phyloP scores from a whole-genome alignment of 2,888 invertebrate species.

The Melinaea marsaeus region DNA sequence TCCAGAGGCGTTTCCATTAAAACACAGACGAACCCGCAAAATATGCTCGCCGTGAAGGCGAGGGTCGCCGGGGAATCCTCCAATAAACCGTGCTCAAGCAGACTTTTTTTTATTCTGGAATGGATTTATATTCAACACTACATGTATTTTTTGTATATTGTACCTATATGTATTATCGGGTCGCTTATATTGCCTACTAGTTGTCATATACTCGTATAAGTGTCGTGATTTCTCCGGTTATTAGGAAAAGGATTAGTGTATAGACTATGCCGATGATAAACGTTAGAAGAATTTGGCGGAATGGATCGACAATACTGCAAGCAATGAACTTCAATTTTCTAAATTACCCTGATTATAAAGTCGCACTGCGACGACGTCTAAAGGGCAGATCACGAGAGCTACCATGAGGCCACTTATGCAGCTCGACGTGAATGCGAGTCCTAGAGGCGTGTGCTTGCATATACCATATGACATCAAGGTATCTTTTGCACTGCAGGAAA shows the following conservation, averaged over 20 bases:
- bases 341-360: slow-evolving; percentile 90
- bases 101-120: slow-evolving; percentile 62
- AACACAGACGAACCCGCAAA: slow-evolving; percentile 86
- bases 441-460: slow-evolving; percentile 55
- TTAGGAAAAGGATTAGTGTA: neutral
- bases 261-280: neutral
- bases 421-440: slow-evolving; percentile 77
- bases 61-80: slow-evolving; percentile 78
- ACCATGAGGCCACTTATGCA: slow-evolving; percentile 87
- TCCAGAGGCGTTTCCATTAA: slow-evolving; percentile 92
- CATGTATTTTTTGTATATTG: neutral
- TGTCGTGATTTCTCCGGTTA: too few species aligned
- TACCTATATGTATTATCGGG: too few species aligned
- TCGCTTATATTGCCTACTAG: too few species aligned
- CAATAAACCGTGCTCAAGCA: slow-evolving; percentile 53
- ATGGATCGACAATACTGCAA: slow-evolving; percentile 6
- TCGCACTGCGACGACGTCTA: slow-evolving; percentile 91
- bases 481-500: slow-evolving; percentile 59
- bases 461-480: slow-evolving; percentile 50
- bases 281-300: too few species aligned
- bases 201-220: too few species aligned
- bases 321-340: neutral
- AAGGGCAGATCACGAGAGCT: slow-evolving; percentile 88
- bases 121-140: slow-evolving; percentile 20
- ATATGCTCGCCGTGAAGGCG: slow-evolving; percentile 84